Base-by-base conservation (phyloP, 2,797 vertebrate species). In the Esox lucius region DNA sequence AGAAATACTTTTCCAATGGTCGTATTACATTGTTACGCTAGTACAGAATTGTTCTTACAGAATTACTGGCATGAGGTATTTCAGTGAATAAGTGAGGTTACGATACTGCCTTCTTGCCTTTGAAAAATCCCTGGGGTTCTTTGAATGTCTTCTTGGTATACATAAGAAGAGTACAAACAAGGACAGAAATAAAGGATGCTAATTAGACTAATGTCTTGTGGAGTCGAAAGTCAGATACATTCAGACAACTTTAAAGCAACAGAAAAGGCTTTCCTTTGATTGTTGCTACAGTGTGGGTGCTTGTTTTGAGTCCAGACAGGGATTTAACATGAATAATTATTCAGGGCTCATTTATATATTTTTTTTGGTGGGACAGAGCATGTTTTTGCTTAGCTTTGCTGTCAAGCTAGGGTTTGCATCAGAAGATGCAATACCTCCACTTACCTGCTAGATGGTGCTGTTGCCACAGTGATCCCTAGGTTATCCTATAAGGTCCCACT, bases 1-100 rank as follows among this genome's bases (percentile, higher is more conserved):
- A 76, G 90, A 89, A 89, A 89, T 78, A 85, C 87, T 87, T 90
- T 88, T 90, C 86, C 88, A 83, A 90, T 87, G 87, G 71, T 90
- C 88, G 87, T 87, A 87, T 90, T 88, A 90, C 89, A 91, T 91
- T 92, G 86, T 91, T 87, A 83, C 77, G 90, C 87, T 89, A 89
- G 85, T 89, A 87, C 81, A 78, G 33, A 88, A 88, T 90, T 90
- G 90, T 87, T 89, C 85, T 91, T 86, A 81, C 86, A 87, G 88
- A 89, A 91, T 83, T 87, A 84, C 89, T 81, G 85, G 90, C 90
- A 87, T 88, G 82, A 85, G 89, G 90, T 91, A 91, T 91, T 92
- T 90, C 91, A 92, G 91, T 92, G 90, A 90, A 87, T 80, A 39
- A 22, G 71, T 81, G 78, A 86, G 87, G 75, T 83, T 82, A 78